These are phyloP conservation scores for Phoenicopterus ruber DNA, from an alignment of 2,113 vertebrate genomes.

Conservation along the genomic window DNA sequence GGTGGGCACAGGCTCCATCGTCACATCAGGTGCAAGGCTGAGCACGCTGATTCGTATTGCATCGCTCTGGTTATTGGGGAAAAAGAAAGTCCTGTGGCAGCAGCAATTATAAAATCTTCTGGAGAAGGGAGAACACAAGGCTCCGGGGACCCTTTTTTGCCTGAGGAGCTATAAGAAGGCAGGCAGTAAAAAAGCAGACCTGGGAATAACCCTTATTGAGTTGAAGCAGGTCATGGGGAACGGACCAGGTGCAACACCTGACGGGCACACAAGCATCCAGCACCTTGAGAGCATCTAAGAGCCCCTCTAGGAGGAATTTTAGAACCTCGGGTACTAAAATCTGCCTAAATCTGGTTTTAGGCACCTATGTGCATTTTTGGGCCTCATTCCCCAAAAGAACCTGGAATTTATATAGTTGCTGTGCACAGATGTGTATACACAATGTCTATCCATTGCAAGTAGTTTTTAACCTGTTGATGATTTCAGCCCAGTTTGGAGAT, in stretches of 20 bases:
- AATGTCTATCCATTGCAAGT: not conserved
- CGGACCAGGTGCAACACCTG: not conserved
- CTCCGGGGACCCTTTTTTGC: not conserved
- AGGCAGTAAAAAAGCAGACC: conserved; percentile 39
- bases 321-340: not conserved
- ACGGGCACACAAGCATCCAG: not conserved
- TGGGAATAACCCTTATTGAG: not conserved
- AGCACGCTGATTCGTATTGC: not conserved
- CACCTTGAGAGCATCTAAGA: not conserved
- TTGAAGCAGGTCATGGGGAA: conserved; percentile 26
- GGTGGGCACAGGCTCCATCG: not conserved
- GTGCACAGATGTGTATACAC: not conserved
- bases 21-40: not conserved
- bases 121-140: conserved; percentile 4
- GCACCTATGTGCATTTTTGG: not conserved
- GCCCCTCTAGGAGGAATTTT: not conserved
- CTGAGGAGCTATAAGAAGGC: not conserved
- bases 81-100: not conserved
- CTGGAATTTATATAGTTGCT: not conserved
- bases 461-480: not conserved
- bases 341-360: not conserved
- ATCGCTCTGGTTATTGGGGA: not conserved
- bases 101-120: conserved; percentile 29
- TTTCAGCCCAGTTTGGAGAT: not conserved
- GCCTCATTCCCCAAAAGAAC: not conserved